Conservation (phyloP, 2,113 vertebrate genomes). For the Clarias macrocephalus region DNA sequence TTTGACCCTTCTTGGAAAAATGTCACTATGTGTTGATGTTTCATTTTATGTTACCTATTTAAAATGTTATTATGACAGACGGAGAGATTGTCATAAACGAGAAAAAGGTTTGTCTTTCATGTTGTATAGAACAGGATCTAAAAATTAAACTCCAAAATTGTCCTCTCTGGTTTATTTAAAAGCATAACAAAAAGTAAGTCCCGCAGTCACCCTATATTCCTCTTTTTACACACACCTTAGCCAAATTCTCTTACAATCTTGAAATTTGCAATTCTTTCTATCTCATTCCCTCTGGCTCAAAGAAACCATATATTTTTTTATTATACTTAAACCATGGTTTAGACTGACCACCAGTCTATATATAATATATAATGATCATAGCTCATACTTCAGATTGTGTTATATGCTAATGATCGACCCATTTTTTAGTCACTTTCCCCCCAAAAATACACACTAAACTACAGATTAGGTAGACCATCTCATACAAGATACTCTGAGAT, state of each 20-base stretch:
- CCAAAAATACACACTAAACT: not conserved
- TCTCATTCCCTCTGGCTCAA: not conserved
- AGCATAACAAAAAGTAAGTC: not conserved
- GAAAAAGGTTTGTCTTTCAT: not conserved
- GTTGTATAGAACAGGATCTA: not conserved
- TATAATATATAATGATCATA: not conserved
- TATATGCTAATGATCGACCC: not conserved
- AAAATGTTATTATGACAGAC: not conserved
- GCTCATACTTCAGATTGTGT: not conserved
- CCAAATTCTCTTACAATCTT: not conserved
- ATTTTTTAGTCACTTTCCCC: not conserved
- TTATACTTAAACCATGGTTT: not conserved
- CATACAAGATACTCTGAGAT: not conserved
- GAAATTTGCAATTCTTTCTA: not conserved
- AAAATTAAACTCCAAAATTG: not conserved
- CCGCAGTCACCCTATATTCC: not conserved
- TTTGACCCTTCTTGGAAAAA: constrained; percentile 17
- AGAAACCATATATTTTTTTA: not conserved
- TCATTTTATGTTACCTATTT: not conserved
- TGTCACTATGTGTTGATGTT: not conserved
- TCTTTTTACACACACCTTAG: not conserved
- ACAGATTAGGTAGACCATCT: not conserved
- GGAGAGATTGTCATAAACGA: not conserved
- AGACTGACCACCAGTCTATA: not conserved
- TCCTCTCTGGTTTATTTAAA: not conserved